Conservation (phyloP, 1,140 invertebrate species). For the Drosophila albomicans region DNA sequence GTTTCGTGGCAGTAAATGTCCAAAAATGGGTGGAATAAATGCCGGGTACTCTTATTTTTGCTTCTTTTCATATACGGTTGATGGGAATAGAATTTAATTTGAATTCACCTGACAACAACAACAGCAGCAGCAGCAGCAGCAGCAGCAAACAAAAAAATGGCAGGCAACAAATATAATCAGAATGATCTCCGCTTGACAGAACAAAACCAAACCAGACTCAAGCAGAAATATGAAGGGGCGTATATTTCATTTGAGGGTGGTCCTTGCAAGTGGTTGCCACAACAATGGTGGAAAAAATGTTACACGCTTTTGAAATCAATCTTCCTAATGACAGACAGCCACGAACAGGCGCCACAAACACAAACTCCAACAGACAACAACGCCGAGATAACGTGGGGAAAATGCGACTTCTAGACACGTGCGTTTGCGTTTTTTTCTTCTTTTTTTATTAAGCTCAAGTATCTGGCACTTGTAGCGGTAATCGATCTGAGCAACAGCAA, state of each 20-base stretch:
- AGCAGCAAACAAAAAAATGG: no score
- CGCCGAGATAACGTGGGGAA: not conserved
- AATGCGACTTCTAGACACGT: slow-evolving; percentile 68
- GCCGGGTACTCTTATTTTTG: no score
- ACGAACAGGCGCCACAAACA: slow-evolving; percentile 20
- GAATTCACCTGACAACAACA: slow-evolving; percentile 38
- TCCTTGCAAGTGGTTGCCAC: slow-evolving; percentile 54
- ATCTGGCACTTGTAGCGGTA: slow-evolving; percentile 78
- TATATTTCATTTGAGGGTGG: slow-evolving; percentile 11
- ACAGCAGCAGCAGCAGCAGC: not conserved
- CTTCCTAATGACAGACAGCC: slow-evolving; percentile 77
- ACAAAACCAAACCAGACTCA: slow-evolving; percentile 29
- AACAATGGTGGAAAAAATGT: slow-evolving; percentile 62
- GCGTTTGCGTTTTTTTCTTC: slow-evolving; percentile 57
- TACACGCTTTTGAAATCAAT: slow-evolving; percentile 77
- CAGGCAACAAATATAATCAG: slow-evolving; percentile 51
- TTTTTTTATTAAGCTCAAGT: slow-evolving; percentile 66
- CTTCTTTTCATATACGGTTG: not conserved
- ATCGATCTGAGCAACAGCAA: slow-evolving; percentile 77
- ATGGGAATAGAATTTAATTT: slow-evolving; percentile 38
- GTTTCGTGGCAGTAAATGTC: no score
- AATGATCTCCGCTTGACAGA: slow-evolving; percentile 52
- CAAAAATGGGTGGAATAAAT: no score
- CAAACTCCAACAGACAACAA: slow-evolving; percentile 31
- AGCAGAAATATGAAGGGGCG: not conserved